Evolutionary conservation across 2,888 invertebrate species (phyloP).

Genomic region (Sylvicola fuscatus): DNA sequence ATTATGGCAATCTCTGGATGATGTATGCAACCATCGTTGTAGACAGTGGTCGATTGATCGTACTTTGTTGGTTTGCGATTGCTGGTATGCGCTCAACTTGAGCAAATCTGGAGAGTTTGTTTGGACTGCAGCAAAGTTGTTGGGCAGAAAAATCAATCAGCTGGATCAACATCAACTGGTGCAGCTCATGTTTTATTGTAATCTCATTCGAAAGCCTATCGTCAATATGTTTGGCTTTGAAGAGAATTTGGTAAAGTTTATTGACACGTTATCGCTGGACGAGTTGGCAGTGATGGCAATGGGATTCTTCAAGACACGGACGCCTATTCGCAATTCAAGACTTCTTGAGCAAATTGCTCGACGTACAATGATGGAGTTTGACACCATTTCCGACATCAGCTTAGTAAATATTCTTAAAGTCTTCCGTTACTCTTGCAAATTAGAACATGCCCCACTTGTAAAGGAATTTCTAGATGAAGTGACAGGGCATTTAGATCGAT

Average conservation of each 20-base stretch:
- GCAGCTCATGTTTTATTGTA: conserved; percentile 44
- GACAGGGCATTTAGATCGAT: conserved; percentile 31
- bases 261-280: conserved; percentile 35
- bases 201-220: conserved; percentile 32
- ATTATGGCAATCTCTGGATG: conserved; percentile 46
- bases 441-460: conserved; percentile 26
- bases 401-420: conserved; percentile 44
- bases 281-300: conserved; percentile 51
- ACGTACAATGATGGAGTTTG: conserved; percentile 28
- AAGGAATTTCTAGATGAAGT: conserved; percentile 31
- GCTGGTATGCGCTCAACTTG: conserved; percentile 40
- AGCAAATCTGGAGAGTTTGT: conserved; percentile 34
- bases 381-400: conserved; percentile 38
- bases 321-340: conserved; percentile 31
- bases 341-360: conserved; percentile 31
- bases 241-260: conserved; percentile 27
- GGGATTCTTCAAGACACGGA: conserved; percentile 60
- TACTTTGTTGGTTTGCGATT: conserved; percentile 35
- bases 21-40: conserved; percentile 32
- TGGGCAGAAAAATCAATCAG: conserved; percentile 33
- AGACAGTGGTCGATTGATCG: conserved; percentile 31
- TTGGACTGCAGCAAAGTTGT: conserved; percentile 29
- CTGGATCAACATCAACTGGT: conserved; percentile 40
- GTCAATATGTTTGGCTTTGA: conserved; percentile 46
- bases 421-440: conserved; percentile 34